These are phyloP conservation scores for Nannoperca obscura DNA, from an alignment of 2,797 vertebrate species.

Conservation along the genomic window DNA sequence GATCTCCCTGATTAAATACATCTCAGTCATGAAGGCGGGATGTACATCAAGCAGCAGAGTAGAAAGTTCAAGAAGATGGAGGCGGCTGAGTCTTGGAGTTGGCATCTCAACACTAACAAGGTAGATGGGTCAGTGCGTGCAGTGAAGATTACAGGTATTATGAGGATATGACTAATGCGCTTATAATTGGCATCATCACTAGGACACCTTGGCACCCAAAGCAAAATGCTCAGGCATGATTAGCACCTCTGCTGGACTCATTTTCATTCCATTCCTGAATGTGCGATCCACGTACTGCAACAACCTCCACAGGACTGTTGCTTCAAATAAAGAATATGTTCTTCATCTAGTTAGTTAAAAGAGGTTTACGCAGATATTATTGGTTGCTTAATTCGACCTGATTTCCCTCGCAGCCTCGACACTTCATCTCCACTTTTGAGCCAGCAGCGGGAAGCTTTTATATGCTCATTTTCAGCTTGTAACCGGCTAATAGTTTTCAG, in stretches of 20 bases:
- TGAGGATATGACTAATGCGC: slow-evolving; percentile 28
- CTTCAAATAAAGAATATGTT: slow-evolving; percentile 47
- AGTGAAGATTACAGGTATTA: slow-evolving; percentile 30
- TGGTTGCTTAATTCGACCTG: slow-evolving; percentile 49
- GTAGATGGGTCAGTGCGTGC: background rate
- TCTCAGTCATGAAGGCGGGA: slow-evolving; percentile 32
- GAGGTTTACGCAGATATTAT: slow-evolving; percentile 53
- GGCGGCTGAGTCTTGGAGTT: slow-evolving; percentile 16
- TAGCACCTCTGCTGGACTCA: slow-evolving; percentile 13
- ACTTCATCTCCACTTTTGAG: slow-evolving; percentile 41
- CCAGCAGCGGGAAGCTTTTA: slow-evolving; percentile 58
- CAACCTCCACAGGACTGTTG: slow-evolving; percentile 32
- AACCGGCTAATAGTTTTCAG: slow-evolving; percentile 69
- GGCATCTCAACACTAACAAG: slow-evolving; percentile 28
- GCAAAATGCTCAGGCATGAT: slow-evolving; percentile 29
- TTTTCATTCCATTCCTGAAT: slow-evolving; percentile 35
- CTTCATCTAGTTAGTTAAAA: slow-evolving; percentile 47
- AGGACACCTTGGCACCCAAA: slow-evolving; percentile 18
- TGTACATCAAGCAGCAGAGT: slow-evolving; percentile 46
- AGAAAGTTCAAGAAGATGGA: slow-evolving; percentile 24
- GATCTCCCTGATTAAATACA: slow-evolving; percentile 61
- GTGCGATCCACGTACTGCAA: slow-evolving; percentile 34
- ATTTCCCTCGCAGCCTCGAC: slow-evolving; percentile 45
- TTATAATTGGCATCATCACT: slow-evolving; percentile 26
- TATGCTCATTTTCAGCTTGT: slow-evolving; percentile 65